Evolutionary conservation across 2,797 vertebrate species (phyloP), one percentile per base, ranked within the genome.

Genomic region (Peromyscus aztecus): DNA sequence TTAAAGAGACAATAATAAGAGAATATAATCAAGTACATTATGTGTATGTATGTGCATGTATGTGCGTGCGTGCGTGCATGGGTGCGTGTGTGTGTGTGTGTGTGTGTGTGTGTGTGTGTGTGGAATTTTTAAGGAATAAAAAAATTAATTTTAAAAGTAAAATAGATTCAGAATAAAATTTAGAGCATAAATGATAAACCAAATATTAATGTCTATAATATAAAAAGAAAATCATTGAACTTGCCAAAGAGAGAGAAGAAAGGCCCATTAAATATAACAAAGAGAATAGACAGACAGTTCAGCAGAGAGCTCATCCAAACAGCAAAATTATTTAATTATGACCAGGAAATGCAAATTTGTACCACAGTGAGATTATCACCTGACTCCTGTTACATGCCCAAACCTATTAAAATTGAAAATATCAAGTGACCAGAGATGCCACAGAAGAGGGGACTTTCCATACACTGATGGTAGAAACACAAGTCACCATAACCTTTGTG

Each of bases 241-340:
- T 14, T 65, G 55, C 57, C 7, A 69, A 23, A 76, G 6, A 59
- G 19, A 82, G 49, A 23, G 14, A 75, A 71, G 11, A 69, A 37
- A 37, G 46, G 23, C 19, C 61, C 12, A 88, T n/a, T 73, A 96
- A 93, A 95, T 43, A 91, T 1, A 27, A 23, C 0, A 27, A 88
- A 94, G 24, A 93, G 29, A 94, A 11, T 49, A 91, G 80, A 81
- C 21, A 85, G 29, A 6, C 8, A 65, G 37, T 52, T n/a, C 82
- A 90, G 85, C 7, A 83, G 16, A 63, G 24, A 91, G 23, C 6
- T 83, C 65, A 89, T 89, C 16, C 29, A 93, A 94, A 67, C n/a
- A 90, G 65, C n/a, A 94, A 92, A 89, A 90, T 83, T 57, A 71
- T 90, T 90, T 96, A 76, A 77, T 85, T 94, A 71, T 17, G 3